phyloP scores from a whole-genome alignment of 1,140 invertebrate genomes.

The Tetramorium simillimum region DNA sequence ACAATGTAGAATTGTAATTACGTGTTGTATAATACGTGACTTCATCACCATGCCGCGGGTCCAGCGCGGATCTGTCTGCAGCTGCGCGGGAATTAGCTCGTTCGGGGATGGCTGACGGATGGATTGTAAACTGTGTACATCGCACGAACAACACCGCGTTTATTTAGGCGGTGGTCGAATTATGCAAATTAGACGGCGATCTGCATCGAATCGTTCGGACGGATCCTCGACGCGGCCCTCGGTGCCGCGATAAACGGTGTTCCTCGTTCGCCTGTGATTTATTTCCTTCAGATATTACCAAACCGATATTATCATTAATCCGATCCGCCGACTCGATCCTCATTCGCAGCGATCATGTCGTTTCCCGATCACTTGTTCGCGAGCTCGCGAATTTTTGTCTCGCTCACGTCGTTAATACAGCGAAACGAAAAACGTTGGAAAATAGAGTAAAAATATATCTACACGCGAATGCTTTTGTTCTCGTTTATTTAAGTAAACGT shows the following conservation, averaged over 20 bases:
- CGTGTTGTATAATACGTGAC: conserved; percentile 17
- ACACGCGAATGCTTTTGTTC: neutral
- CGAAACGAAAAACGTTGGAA: neutral
- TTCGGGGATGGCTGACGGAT: neutral
- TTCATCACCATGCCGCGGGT: neutral
- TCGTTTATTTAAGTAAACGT: neutral
- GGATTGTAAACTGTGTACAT: conserved; percentile 32
- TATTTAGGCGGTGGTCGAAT: conserved; percentile 37
- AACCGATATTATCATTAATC: neutral
- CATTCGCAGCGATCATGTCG: neutral
- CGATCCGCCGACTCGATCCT: conserved; percentile 27
- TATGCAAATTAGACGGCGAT: conserved; percentile 20
- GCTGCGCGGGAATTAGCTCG: conserved; percentile 3
- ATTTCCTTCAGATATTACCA: conserved; percentile 14
- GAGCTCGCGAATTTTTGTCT: conserved; percentile 1
- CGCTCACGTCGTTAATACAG: neutral
- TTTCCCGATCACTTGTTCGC: conserved; percentile 2
- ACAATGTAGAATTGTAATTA: conserved; percentile 1
- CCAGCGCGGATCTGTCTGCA: neutral
- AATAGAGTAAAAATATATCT: neutral
- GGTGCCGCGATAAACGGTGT: neutral
- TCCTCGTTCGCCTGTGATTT: neutral
- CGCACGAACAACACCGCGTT: conserved; percentile 12
- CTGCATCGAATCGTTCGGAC: neutral
- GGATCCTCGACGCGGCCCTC: neutral